Percentiles rank a stretch among this genome's conserved stretches.
phyloP scores from a whole-genome alignment of 1,140 invertebrate genomes.

The Steinernema feltiae region DNA sequence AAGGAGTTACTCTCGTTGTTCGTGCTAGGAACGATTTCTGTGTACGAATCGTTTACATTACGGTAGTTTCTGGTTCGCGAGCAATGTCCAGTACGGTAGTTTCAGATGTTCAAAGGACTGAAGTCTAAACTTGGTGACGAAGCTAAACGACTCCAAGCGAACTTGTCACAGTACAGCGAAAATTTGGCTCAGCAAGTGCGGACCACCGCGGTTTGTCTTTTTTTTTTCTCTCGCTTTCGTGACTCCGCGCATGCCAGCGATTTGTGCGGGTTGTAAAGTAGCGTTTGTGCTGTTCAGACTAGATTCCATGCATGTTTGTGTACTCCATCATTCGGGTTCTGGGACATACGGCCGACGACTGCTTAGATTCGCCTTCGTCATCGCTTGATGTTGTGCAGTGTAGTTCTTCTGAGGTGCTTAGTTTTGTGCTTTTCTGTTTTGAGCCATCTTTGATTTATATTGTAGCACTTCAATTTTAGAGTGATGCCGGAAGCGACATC shows the following conservation, averaged over 20 bases:
- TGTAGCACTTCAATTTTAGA: background rate
- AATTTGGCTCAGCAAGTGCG: conserved; percentile 6
- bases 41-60: too few species aligned
- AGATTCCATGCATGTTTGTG: conserved; percentile 5
- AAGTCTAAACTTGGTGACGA: conserved; percentile 5
- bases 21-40: too few species aligned
- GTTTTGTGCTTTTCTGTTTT: background rate
- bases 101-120: conserved; percentile 11
- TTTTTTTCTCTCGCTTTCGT: background rate
- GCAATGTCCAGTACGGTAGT: too few species aligned
- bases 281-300: background rate
- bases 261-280: background rate
- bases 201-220: background rate
- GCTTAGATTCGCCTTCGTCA: background rate
- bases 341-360: background rate
- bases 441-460: background rate
- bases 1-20: too few species aligned
- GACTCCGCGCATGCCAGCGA: background rate
- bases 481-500: conserved; percentile 4
- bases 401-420: background rate
- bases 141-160: conserved; percentile 1
- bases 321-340: background rate
- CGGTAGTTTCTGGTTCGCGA: background rate
- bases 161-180: background rate
- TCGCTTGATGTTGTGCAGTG: background rate